These are phyloP conservation scores for Beroe ovata DNA, from an alignment of 37 sponge, comb jelly and placozoan genomes.

Conservation along the genomic window DNA sequence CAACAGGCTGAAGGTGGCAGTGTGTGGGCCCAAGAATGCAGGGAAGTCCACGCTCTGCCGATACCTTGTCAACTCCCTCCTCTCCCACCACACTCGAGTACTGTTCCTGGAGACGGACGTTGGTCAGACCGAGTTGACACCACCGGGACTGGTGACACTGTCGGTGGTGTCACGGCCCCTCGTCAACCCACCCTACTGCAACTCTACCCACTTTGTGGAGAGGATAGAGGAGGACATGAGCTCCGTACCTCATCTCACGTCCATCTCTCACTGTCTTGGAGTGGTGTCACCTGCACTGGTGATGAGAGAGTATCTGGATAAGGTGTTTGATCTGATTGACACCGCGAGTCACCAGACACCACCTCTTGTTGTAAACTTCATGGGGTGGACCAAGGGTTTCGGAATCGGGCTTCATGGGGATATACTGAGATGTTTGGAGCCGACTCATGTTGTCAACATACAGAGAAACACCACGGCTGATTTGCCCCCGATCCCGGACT, in stretches of 20 bases:
- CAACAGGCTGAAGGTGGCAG: neutral
- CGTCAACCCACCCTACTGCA: slow-evolving; percentile 30
- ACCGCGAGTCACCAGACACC: neutral
- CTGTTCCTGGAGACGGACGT: slow-evolving; percentile 32
- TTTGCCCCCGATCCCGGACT: slow-evolving; percentile 26
- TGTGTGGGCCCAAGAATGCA: slow-evolving; percentile 57
- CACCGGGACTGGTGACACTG: slow-evolving; percentile 20
- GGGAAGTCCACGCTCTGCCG: slow-evolving; percentile 37
- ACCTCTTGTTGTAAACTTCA: slow-evolving; percentile 34
- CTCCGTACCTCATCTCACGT: neutral
- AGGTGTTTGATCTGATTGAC: neutral
- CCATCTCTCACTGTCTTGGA: neutral
- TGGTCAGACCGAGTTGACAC: slow-evolving; percentile 35
- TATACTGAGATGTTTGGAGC: slow-evolving; percentile 20
- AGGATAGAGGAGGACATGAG: neutral
- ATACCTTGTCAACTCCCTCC: slow-evolving; percentile 7
- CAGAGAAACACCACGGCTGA: neutral
- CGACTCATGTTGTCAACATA: slow-evolving; percentile 26
- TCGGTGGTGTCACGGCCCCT: slow-evolving; percentile 22
- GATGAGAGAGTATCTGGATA: slow-evolving; percentile 32
- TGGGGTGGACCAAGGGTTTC: slow-evolving; percentile 65
- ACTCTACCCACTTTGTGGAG: neutral
- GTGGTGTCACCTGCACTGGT: slow-evolving; percentile 16
- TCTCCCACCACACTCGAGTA: neutral
- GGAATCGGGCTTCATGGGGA: slow-evolving; percentile 33